Evolutionary conservation across 92 coral and sea anemone species (phyloP).

Genomic region (Epizoanthus scotinus): DNA sequence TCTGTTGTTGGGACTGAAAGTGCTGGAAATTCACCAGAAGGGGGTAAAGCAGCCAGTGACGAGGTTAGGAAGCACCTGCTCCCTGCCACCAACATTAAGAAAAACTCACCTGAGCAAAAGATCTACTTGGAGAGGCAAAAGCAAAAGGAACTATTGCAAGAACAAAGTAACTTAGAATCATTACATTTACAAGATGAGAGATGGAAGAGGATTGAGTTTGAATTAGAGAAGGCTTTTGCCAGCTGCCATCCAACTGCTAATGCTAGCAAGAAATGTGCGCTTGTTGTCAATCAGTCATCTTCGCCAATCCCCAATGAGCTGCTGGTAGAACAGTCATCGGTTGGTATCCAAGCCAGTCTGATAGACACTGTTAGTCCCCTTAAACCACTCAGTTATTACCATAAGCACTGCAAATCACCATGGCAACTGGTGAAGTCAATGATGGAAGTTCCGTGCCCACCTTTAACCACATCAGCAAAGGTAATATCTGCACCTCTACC

Average conservation of each 20-base stretch:
- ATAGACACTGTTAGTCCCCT: constrained; percentile 86
- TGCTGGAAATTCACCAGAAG: constrained; percentile 6
- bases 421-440: constrained; percentile 33
- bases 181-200: constrained; percentile 71
- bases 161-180: constrained; percentile 64
- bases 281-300: constrained; percentile 62
- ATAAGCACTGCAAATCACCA: constrained; percentile 46
- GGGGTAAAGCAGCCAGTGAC: neutral
- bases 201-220: constrained; percentile 82
- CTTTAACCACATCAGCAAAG: neutral
- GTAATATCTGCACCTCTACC: neutral
- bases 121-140: constrained; percentile 76
- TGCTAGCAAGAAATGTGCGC: constrained; percentile 38
- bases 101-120: constrained; percentile 80
- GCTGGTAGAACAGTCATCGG: constrained; percentile 69
- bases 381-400: constrained; percentile 72
- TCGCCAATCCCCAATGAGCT: constrained; percentile 55
- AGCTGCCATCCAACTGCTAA: constrained; percentile 40
- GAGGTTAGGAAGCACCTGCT: neutral
- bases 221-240: constrained; percentile 78
- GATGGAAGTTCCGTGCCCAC: neutral
- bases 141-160: constrained; percentile 74
- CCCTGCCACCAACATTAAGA: constrained; percentile 21
- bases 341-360: constrained; percentile 84
- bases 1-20: neutral